These are phyloP conservation scores for Danaus plexippus DNA, from an alignment of 1,140 invertebrate species.

Conservation along the genomic window DNA sequence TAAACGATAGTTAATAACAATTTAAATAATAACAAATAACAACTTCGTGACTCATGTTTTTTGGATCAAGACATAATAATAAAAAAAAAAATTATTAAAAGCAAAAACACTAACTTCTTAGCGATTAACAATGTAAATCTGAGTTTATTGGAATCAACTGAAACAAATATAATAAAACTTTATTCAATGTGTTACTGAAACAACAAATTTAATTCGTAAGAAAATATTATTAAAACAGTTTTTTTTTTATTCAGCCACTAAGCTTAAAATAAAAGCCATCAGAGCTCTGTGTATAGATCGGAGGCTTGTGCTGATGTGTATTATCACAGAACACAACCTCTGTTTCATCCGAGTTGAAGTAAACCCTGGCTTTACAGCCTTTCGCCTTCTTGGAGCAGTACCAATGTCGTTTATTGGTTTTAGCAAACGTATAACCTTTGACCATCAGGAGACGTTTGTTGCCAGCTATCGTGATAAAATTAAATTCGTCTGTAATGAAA, in stretches of 20 bases:
- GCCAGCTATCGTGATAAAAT: conserved; percentile 21
- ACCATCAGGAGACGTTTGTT: conserved; percentile 31
- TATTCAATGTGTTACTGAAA: too few relatives aligned
- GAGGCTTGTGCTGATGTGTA: conserved; percentile 23
- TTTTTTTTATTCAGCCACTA: conserved; percentile 1
- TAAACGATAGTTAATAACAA: too few relatives aligned
- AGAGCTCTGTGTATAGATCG: conserved; percentile 17
- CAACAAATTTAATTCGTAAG: too few relatives aligned
- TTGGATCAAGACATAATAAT: too few relatives aligned
- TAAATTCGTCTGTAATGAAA: conserved; percentile 11
- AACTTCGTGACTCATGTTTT: too few relatives aligned
- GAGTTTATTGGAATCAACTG: too few relatives aligned
- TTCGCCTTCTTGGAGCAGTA: conserved; percentile 38
- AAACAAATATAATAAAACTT: too few relatives aligned
- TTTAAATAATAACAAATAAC: too few relatives aligned
- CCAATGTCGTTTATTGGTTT: conserved; percentile 25
- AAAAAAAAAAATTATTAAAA: too few relatives aligned
- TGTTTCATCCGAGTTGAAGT: conserved; percentile 15
- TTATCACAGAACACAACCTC: conserved; percentile 14
- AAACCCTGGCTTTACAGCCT: conserved; percentile 32
- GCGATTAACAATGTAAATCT: too few relatives aligned
- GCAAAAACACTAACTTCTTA: too few relatives aligned
- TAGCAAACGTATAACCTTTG: conserved; percentile 31
- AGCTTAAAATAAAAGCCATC: conserved; percentile 18
- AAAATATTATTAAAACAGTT: not conserved